phyloP scores from a whole-genome alignment of 1,140 invertebrate species.

The Zaprionus capensis region DNA sequence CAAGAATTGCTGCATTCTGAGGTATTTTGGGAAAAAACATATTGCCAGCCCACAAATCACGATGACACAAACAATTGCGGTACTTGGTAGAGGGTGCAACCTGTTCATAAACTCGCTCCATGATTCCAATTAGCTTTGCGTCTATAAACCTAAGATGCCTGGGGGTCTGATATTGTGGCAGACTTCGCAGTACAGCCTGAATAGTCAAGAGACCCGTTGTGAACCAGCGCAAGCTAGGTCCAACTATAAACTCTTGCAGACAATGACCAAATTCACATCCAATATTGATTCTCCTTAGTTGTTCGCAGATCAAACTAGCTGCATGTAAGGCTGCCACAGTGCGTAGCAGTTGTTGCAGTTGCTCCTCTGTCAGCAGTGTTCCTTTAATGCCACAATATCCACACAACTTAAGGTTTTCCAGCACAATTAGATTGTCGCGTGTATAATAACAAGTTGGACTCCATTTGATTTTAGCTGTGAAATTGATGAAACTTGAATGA shows the following conservation, averaged over 20 bases:
- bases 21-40: constrained; percentile 85
- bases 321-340: constrained; percentile 84
- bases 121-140: constrained; percentile 24
- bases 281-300: constrained; percentile 41
- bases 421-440: constrained; percentile 76
- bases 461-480: constrained; percentile 63
- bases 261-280: constrained; percentile 58
- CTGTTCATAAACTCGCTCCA: constrained; percentile 67
- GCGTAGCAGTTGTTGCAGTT: constrained; percentile 58
- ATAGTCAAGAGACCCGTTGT: constrained; percentile 67
- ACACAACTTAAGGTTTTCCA: constrained; percentile 74
- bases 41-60: constrained; percentile 88
- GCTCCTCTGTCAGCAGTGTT: not conserved
- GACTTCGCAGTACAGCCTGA: constrained; percentile 45
- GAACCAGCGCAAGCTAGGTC: constrained; percentile 64
- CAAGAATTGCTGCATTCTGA: constrained; percentile 84
- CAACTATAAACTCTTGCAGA: constrained; percentile 64
- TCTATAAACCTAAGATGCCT: constrained; percentile 38
- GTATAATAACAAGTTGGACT: constrained; percentile 67
- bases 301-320: constrained; percentile 76
- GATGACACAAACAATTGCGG: constrained; percentile 86
- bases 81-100: constrained; percentile 58
- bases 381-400: constrained; percentile 31
- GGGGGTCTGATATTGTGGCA: constrained; percentile 41
- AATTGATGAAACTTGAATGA: not conserved